Base-by-base conservation (phyloP, 1,140 invertebrate species). In the Megalonaias nervosa region DNA sequence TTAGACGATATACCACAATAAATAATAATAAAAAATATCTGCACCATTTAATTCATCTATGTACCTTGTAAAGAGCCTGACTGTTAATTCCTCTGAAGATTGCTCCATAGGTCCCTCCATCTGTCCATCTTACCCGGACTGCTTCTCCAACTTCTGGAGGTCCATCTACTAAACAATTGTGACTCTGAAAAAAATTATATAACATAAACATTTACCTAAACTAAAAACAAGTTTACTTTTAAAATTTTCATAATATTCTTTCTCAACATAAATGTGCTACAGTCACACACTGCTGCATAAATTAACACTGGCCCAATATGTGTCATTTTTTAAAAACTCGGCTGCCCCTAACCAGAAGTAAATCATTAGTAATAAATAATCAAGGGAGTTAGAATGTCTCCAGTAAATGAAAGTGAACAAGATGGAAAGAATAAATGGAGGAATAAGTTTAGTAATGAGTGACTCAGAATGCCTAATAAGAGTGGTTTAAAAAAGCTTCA, bases 61-160 rank as follows among this genome's bases (percentile, higher is more conserved):
- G 89, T 88, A 94, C 93, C 68, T 90, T 92, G 81, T 93, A 94
- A 82, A 93, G 90, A 31, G 90, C 89, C 21, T 86, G 90, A 59
- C 91, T 89, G 81, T 92, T 92, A 14, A 91, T 88, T 68, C 93
- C 93, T 71, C 92, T 91, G 84, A 93, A 94, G 21, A 91, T 88
- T 14, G 92, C 94, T 71, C 92, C 90, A 78, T 94, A 94, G 13
- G 91, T 81, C n/a, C 88, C 81, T 9, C 92, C 93, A 88, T 94
- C 93, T 0, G 91, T 92, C 94, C 94, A 94, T 48, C 91, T 90
- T 0, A 94, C 92, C 66, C 90, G 87, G 0, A 94, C 91, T 61
- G 87, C 85, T 11, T 91, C 86, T 26, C 92, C 93, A 13, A 91
- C 84, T 48, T 82, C 64, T 21, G 93, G 93, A 38, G 91, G 90